A percentile compares a stretch with the other conserved stretches of the same genome.
These are phyloP conservation scores for Eriosoma lanigerum DNA, from an alignment of 1,140 invertebrate genomes.

Conservation along the genomic window DNA sequence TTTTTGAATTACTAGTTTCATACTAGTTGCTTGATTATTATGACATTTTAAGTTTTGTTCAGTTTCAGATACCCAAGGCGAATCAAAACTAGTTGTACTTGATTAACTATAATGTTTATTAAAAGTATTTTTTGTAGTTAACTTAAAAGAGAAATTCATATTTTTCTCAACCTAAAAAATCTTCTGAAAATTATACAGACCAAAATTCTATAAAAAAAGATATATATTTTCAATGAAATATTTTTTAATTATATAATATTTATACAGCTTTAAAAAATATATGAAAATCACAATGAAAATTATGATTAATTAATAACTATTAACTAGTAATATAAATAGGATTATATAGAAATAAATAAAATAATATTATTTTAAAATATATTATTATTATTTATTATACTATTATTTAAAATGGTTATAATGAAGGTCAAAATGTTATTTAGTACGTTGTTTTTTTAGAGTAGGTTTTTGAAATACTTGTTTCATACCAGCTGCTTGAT, in stretches of 20 bases:
- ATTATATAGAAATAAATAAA: not conserved
- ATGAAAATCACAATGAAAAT: no score
- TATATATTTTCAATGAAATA: no score
- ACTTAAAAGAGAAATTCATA: no score
- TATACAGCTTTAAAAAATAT: no score
- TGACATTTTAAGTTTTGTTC: constrained; percentile 88
- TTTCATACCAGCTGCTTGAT: constrained; percentile 92
- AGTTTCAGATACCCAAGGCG: constrained; percentile 92
- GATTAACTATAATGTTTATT: no score
- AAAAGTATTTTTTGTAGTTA: no score
- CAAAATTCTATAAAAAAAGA: no score
- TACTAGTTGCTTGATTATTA: constrained; percentile 87
- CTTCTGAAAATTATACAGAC: no score
- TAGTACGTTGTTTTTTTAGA: constrained; percentile 61
- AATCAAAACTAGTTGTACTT: constrained; percentile 97
- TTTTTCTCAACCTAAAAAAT: no score
- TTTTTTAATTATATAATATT: no score
- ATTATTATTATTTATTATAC: no score
- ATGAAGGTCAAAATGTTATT: not conserved
- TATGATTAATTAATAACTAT: not conserved
- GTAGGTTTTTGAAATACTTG: constrained; percentile 89
- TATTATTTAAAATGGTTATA: no score
- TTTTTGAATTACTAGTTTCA: constrained; percentile 89
- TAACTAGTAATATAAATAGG: not conserved
- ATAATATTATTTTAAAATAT: not conserved